These are phyloP conservation scores for Anolis sagrei DNA, from an alignment of 2,113 vertebrate genomes.

Conservation along the genomic window DNA sequence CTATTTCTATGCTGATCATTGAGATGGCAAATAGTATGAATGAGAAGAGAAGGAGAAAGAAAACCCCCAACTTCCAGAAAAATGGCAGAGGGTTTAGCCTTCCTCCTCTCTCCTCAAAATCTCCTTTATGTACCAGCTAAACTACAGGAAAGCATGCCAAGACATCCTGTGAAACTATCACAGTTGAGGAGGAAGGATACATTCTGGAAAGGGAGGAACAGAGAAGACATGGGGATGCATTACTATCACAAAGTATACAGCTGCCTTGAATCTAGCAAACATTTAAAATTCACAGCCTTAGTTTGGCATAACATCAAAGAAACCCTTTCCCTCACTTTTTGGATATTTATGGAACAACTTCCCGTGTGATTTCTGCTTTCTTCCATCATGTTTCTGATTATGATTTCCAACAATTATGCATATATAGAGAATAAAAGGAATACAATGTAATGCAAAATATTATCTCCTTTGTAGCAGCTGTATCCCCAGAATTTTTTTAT, in stretches of 20 bases:
- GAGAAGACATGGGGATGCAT: background rate
- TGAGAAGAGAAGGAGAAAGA: background rate
- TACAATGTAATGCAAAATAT: slow-evolving; percentile 48
- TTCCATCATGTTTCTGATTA: background rate
- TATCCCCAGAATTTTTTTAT: background rate
- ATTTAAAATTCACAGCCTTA: background rate
- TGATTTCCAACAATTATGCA: background rate
- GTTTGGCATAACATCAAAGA: background rate
- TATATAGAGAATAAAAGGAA: background rate
- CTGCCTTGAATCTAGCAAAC: background rate
- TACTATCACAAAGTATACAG: background rate
- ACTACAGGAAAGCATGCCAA: background rate
- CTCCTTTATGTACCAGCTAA: background rate
- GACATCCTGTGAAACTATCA: background rate
- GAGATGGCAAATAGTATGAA: background rate
- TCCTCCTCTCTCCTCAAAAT: background rate
- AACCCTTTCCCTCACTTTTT: background rate
- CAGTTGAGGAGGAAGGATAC: background rate
- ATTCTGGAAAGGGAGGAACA: background rate
- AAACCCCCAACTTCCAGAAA: background rate
- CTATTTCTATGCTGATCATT: background rate
- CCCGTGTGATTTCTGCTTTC: background rate
- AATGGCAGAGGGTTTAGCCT: background rate
- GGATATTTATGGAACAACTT: background rate
- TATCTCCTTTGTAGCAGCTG: background rate